phyloP scores from a whole-genome alignment of 2,888 invertebrate species.

The Torymus texanus region DNA sequence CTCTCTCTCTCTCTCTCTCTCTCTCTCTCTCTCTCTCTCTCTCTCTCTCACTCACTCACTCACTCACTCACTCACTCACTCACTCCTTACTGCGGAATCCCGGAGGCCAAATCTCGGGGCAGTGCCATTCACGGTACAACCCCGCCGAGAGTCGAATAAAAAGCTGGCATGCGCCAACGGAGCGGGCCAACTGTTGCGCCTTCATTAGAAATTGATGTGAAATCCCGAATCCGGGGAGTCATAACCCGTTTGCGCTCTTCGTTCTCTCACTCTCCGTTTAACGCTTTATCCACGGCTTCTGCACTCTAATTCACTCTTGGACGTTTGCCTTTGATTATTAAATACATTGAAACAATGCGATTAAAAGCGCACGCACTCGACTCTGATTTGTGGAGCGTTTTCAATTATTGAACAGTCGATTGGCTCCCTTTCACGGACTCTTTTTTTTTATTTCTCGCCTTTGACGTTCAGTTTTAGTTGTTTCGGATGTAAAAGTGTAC shows the following conservation, averaged over 20 bases:
- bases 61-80: too few species aligned
- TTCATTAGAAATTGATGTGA: constrained; percentile 71
- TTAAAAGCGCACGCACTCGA: constrained; percentile 14
- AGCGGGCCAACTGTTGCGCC: constrained; percentile 71
- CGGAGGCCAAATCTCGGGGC: too few species aligned
- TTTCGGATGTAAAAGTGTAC: too few species aligned
- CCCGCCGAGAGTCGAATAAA: constrained; percentile 31
- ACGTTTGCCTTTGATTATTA: constrained; percentile 42
- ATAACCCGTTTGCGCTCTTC: constrained; percentile 35
- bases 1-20: too few species aligned
- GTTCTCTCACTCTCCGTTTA: constrained; percentile 19
- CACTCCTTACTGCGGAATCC: too few species aligned
- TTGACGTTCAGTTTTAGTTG: too few species aligned
- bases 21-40: neutral
- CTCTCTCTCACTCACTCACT: neutral
- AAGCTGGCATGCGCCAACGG: constrained; percentile 7
- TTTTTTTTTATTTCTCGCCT: too few species aligned
- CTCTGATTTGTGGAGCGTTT: neutral
- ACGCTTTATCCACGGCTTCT: constrained; percentile 27
- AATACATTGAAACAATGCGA: constrained; percentile 33
- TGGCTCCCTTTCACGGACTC: too few species aligned
- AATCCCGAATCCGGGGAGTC: constrained; percentile 58
- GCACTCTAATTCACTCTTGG: constrained; percentile 27
- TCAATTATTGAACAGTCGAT: neutral
- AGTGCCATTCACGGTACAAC: too few species aligned